phyloP scores from a whole-genome alignment of 2,888 invertebrate genomes.

The Cyaniris semiargus region DNA sequence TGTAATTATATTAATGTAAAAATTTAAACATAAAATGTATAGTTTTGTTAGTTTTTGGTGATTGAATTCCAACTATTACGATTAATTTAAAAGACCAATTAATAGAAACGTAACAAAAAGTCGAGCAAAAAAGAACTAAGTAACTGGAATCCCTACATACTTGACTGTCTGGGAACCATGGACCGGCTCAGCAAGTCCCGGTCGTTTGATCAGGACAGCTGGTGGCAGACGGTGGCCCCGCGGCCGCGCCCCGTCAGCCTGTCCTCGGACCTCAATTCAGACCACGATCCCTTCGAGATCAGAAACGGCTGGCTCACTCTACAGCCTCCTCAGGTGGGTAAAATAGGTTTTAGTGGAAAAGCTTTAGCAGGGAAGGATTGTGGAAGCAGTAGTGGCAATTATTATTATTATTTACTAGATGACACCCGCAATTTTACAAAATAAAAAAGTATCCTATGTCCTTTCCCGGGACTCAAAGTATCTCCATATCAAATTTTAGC shows the following conservation, averaged over 20 bases:
- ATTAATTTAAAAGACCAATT: background rate
- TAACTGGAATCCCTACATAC: background rate
- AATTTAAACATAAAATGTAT: too few species aligned
- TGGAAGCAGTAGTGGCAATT: background rate
- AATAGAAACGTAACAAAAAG: background rate
- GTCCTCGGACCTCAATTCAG: conserved; percentile 61
- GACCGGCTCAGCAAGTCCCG: conserved; percentile 56
- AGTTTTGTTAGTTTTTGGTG: too few species aligned
- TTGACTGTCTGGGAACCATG: conserved; percentile 46
- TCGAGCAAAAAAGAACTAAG: background rate
- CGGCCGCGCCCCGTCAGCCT: conserved; percentile 52
- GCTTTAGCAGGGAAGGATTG: background rate
- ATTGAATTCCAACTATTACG: background rate
- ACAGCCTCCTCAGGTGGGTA: conserved; percentile 54
- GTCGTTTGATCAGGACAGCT: conserved; percentile 63
- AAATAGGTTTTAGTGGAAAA: background rate
- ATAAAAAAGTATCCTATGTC: too few species aligned
- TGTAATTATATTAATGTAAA: background rate
- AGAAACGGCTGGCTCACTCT: conserved; percentile 72
- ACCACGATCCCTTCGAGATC: conserved; percentile 60
- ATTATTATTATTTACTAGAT: background rate
- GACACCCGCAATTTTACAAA: too few species aligned
- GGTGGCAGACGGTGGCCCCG: conserved; percentile 70
- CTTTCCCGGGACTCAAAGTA: too few species aligned
- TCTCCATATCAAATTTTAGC: too few species aligned